These are phyloP conservation scores for Gonioctena quinquepunctata DNA, from an alignment of 1,140 invertebrate genomes.

Conservation along the genomic window DNA sequence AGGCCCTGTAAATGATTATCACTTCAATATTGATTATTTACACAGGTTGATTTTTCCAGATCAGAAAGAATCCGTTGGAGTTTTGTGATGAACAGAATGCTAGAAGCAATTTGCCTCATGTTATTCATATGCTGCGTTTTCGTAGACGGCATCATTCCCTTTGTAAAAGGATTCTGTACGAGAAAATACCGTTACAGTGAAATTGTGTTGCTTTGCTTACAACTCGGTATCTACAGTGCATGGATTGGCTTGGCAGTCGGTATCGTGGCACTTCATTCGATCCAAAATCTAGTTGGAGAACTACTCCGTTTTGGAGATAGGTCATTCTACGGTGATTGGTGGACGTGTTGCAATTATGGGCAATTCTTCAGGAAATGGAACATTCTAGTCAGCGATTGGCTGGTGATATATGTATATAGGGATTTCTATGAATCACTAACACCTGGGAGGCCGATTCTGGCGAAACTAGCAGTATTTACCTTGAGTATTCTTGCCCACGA, in stretches of 20 bases:
- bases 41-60: no score
- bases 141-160: conserved; percentile 73
- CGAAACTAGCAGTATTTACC: conserved; percentile 64
- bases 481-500: conserved; percentile 61
- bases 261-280: conserved; percentile 84
- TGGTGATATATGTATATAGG: conserved; percentile 89
- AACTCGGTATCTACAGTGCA: conserved; percentile 74
- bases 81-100: conserved; percentile 69
- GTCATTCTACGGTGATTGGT: conserved; percentile 92
- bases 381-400: conserved; percentile 91
- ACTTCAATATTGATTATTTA: no score
- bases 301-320: conserved; percentile 84
- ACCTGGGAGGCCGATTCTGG: conserved; percentile 59
- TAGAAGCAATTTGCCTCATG: conserved; percentile 76
- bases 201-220: conserved; percentile 61
- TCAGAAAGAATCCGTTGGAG: conserved; percentile 70
- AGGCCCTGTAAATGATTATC: no score
- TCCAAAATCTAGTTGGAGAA: conserved; percentile 88
- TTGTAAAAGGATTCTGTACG: conserved; percentile 72
- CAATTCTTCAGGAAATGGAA: conserved; percentile 95
- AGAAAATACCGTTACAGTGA: conserved; percentile 28
- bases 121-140: conserved; percentile 81
- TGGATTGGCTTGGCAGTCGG: conserved; percentile 78
- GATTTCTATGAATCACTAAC: conserved; percentile 69
- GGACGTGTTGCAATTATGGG: conserved; percentile 83